phyloP scores from a whole-genome alignment of 2,888 invertebrate species.

The Drosophila nigritarsus region DNA sequence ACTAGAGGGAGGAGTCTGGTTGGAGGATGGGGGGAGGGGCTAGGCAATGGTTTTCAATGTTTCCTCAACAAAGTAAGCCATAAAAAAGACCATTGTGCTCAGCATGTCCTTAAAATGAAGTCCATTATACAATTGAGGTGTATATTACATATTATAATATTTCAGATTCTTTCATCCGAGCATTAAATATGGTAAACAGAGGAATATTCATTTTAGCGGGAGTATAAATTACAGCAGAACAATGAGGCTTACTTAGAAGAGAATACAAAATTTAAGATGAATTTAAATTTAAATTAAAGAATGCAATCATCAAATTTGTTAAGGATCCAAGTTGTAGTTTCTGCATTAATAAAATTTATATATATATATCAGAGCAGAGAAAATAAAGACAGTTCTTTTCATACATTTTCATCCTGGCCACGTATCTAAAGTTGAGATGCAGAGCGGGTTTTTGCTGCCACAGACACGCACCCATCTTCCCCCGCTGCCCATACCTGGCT shows the following conservation, averaged over 20 bases:
- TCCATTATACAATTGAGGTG: slow-evolving; percentile 1
- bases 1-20: slow-evolving; percentile 38
- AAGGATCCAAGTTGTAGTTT: neutral
- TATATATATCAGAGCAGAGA: too few species aligned
- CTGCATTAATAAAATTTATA: neutral
- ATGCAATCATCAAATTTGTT: neutral
- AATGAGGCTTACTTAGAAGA: neutral
- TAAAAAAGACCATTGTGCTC: slow-evolving; percentile 23
- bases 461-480: neutral
- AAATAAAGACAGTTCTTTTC: neutral
- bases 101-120: slow-evolving; percentile 9
- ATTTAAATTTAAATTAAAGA: neutral
- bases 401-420: neutral
- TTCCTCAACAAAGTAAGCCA: slow-evolving; percentile 12
- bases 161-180: neutral
- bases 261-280: neutral
- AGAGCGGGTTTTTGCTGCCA: neutral
- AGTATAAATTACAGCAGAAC: neutral
- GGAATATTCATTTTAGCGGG: neutral
- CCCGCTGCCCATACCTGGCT: too few species aligned
- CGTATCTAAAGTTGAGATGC: neutral
- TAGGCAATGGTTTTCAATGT: neutral
- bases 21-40: neutral
- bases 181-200: neutral
- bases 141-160: neutral